Percentiles rank a stretch among this genome's conserved stretches.
Conservation (phyloP, 1,140 invertebrate species). For the Bombus consobrinus region DNA sequence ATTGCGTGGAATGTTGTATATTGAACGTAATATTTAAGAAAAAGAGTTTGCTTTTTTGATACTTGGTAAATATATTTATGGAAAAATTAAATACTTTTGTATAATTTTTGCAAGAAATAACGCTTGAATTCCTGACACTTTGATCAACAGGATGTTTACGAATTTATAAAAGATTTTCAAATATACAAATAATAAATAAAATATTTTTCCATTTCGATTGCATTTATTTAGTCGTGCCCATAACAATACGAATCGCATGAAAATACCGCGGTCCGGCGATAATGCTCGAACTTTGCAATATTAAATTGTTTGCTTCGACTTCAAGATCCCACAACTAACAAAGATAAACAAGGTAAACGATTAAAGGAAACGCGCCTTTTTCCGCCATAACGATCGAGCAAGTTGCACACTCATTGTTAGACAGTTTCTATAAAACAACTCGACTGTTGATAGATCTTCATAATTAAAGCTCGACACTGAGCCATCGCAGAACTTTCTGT, state of each 20-base stretch:
- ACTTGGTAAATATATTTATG: no score
- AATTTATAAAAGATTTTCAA: no score
- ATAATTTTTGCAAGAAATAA: no score
- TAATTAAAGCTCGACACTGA: not conserved
- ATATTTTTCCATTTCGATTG: no score
- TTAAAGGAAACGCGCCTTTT: not conserved
- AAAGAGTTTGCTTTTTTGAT: not conserved
- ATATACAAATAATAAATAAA: no score
- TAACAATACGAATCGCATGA: not conserved
- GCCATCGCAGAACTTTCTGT: not conserved
- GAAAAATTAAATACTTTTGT: no score
- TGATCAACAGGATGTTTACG: no score
- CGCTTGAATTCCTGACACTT: no score
- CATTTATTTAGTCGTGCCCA: no score
- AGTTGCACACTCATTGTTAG: not conserved
- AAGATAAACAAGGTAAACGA: not conserved
- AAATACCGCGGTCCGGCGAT: not conserved
- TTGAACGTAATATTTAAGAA: not conserved
- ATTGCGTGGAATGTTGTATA: not conserved
- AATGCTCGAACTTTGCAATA: not conserved
- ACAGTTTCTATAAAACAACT: not conserved
- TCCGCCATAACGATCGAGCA: not conserved
- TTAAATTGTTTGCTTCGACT: not conserved
- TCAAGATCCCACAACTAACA: not conserved
- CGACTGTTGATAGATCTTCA: slow-evolving; percentile 1